Percentiles rank a stretch among this genome's conserved stretches.
phyloP scores from a whole-genome alignment of 2,888 invertebrate genomes.

The Orthonevra nobilis region DNA sequence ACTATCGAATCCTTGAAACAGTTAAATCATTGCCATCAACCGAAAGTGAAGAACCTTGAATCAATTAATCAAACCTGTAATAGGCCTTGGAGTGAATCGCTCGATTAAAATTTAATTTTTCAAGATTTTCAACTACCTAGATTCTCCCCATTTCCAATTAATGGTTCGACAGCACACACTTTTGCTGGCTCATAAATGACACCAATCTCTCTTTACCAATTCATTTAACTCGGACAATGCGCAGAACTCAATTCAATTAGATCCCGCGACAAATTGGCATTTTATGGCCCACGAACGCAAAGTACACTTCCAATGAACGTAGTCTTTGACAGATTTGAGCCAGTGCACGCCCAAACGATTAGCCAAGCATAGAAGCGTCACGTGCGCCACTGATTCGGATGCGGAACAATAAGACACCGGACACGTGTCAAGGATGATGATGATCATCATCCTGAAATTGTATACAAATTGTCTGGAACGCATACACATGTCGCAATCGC shows the following conservation, averaged over 20 bases:
- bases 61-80: too few species aligned
- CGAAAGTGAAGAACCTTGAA: too few species aligned
- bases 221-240: constrained; percentile 63
- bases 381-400: constrained; percentile 61
- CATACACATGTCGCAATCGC: not conserved
- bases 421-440: constrained; percentile 65
- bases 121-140: constrained; percentile 45
- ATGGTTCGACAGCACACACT: constrained; percentile 8
- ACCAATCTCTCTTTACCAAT: constrained; percentile 7
- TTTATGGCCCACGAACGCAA: constrained; percentile 55
- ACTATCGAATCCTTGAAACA: too few species aligned
- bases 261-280: constrained; percentile 68
- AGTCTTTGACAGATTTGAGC: constrained; percentile 34
- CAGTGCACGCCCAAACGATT: constrained; percentile 65
- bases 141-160: constrained; percentile 43
- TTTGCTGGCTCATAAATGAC: constrained; percentile 37
- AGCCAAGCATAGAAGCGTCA: constrained; percentile 46
- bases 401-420: constrained; percentile 67
- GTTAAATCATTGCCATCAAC: too few species aligned
- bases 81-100: constrained; percentile 32
- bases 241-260: constrained; percentile 64
- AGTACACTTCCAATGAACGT: constrained; percentile 3
- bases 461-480: constrained; percentile 57
- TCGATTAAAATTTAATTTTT: constrained; percentile 58
- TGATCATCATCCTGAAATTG: constrained; percentile 58